Evolutionary conservation across 1,140 invertebrate genomes (phyloP).

Genomic region (Dermatophagoides farinae): DNA sequence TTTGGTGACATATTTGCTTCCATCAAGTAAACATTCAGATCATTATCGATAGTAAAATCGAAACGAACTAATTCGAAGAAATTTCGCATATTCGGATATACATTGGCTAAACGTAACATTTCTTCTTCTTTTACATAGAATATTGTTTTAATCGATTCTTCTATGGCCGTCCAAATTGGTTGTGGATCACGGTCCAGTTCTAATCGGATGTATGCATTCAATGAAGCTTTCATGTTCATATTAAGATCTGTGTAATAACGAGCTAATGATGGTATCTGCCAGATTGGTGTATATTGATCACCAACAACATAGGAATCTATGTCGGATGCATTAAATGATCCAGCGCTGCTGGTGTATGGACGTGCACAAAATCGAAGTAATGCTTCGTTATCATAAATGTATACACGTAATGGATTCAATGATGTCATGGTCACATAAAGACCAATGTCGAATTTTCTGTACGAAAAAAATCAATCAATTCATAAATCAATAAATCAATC

Average conservation of each 20-base stretch:
- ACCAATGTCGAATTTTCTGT: constrained; percentile 89
- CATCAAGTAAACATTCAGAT: constrained; percentile 67
- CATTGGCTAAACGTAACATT: constrained; percentile 26
- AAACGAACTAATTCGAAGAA: constrained; percentile 89
- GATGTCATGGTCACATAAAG: constrained; percentile 81
- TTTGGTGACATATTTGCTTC: constrained; percentile 98
- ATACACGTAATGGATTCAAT: constrained; percentile 65
- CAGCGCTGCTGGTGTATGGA: constrained; percentile 40
- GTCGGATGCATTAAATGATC: constrained; percentile 55
- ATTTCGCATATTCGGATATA: constrained; percentile 38
- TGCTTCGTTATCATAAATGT: constrained; percentile 69
- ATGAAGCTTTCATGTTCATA: constrained; percentile 63
- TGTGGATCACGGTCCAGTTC: constrained; percentile 41
- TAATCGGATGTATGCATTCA: constrained; percentile 52
- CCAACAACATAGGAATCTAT: constrained; percentile 81
- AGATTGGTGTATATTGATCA: constrained; percentile 80
- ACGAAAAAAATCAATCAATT: constrained; percentile 26
- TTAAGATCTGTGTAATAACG: constrained; percentile 52
- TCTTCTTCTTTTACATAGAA: constrained; percentile 48
- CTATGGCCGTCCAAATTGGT: constrained; percentile 57
- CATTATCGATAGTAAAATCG: constrained; percentile 73
- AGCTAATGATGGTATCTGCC: constrained; percentile 59
- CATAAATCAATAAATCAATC: not conserved
- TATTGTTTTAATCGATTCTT: constrained; percentile 50
- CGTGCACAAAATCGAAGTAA: constrained; percentile 74